Percentiles rank a stretch among this genome's conserved stretches.
Evolutionary conservation across 2,888 invertebrate genomes (phyloP).

Genomic region (Phania funesta): DNA sequence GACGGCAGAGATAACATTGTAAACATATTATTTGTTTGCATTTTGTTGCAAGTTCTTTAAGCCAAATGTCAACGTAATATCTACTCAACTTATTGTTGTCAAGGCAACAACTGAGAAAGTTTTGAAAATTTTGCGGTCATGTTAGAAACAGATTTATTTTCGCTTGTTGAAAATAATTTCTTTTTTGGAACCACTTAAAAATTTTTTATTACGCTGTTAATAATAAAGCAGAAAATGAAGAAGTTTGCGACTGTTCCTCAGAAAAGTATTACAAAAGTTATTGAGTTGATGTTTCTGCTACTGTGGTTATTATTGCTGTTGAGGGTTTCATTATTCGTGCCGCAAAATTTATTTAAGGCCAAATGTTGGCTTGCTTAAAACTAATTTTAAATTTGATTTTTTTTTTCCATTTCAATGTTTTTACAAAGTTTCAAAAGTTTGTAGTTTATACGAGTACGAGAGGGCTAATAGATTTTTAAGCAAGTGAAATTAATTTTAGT

Average conservation of each 20-base stretch:
- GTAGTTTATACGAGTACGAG: background rate
- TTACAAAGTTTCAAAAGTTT: background rate
- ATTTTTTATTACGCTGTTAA: conserved; percentile 8
- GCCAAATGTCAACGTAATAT: background rate
- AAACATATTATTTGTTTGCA: background rate
- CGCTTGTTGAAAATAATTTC: conserved; percentile 18
- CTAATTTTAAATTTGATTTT: background rate
- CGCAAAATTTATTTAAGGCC: background rate
- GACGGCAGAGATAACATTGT: background rate
- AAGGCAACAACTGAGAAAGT: background rate
- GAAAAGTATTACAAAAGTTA: conserved; percentile 29
- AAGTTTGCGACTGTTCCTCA: background rate
- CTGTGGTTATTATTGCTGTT: background rate
- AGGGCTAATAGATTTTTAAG: conserved; percentile 35
- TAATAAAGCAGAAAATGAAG: conserved; percentile 1
- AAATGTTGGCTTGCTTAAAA: background rate
- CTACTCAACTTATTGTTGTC: background rate
- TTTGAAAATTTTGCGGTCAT: conserved; percentile 18
- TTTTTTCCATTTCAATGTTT: background rate
- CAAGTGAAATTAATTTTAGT: conserved; percentile 49
- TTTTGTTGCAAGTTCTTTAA: background rate
- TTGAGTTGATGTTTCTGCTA: conserved; percentile 45
- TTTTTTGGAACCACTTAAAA: background rate
- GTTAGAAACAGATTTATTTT: conserved; percentile 34
- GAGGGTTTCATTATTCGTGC: background rate